Conservation (phyloP, 2,888 invertebrate species). For the Chaetogeoica ovagalla region DNA sequence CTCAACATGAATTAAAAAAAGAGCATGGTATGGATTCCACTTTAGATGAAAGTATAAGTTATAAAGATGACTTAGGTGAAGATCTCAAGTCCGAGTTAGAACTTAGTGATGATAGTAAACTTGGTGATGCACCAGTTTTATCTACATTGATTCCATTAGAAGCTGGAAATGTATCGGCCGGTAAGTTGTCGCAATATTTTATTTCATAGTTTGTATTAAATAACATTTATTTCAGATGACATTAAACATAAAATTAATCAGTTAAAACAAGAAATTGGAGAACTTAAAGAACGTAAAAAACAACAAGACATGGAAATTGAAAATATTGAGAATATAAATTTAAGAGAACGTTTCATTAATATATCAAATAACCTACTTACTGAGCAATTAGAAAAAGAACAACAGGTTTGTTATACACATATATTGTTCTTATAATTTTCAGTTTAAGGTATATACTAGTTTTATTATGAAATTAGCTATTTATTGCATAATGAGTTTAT, state of each 20-base stretch:
- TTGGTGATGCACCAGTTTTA: conserved; percentile 40
- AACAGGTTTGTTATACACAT: conserved; percentile 55
- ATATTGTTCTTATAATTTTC: neutral
- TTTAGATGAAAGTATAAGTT: conserved; percentile 49
- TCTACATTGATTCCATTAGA: conserved; percentile 49
- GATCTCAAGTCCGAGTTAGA: conserved; percentile 48
- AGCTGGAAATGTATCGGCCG: conserved; percentile 39
- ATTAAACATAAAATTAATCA: conserved; percentile 71
- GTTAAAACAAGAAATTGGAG: conserved; percentile 73
- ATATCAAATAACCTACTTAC: conserved; percentile 74
- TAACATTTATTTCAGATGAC: conserved; percentile 40
- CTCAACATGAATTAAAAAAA: conserved; percentile 55
- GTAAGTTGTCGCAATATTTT: conserved; percentile 13
- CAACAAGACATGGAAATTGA: conserved; percentile 82
- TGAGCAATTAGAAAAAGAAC: conserved; percentile 77
- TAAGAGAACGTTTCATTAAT: conserved; percentile 81
- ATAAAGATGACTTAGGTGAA: conserved; percentile 47
- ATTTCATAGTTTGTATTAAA: neutral
- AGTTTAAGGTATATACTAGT: neutral
- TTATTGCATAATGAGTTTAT: neutral
- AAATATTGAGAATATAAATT: conserved; percentile 80
- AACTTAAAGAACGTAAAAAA: conserved; percentile 72
- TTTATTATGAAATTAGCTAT: too few relatives aligned
- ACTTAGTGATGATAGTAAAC: conserved; percentile 50
- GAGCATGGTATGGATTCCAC: conserved; percentile 42